Evolutionary conservation across 2,888 invertebrate species (phyloP).

Genomic region (Nymphalis c-album): DNA sequence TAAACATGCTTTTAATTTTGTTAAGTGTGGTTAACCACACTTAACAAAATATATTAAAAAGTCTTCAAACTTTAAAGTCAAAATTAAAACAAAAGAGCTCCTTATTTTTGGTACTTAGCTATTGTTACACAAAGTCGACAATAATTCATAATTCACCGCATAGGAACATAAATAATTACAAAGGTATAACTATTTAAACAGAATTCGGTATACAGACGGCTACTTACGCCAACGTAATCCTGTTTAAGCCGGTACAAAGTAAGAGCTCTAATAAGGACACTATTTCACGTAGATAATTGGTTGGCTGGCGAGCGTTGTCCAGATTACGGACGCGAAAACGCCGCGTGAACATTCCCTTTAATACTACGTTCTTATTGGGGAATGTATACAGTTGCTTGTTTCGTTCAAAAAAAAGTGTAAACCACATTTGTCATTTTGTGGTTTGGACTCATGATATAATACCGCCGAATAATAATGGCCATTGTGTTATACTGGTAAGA

Average conservation of each 20-base stretch:
- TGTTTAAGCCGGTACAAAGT: constrained; percentile 69
- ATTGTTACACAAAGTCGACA: no score
- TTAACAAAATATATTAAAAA: no score
- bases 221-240: constrained; percentile 71
- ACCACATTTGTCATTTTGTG: background rate
- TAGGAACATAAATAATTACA: constrained; percentile 22
- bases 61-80: no score
- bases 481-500: no score
- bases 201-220: constrained; percentile 53
- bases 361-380: constrained; percentile 27
- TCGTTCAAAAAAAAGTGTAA: background rate
- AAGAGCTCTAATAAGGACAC: constrained; percentile 73
- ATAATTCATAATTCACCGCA: constrained; percentile 5
- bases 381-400: constrained; percentile 14
- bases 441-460: no score
- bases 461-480: no score
- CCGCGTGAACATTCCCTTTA: constrained; percentile 52
- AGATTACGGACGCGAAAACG: constrained; percentile 59
- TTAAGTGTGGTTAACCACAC: no score
- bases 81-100: no score
- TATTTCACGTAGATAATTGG: constrained; percentile 79
- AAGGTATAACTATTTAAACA: constrained; percentile 43
- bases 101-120: no score
- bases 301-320: constrained; percentile 58
- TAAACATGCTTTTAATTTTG: no score